A percentile compares a stretch with the other conserved stretches of the same genome.
These are phyloP conservation scores for Tiaroga cobitis DNA, from an alignment of 2,797 vertebrate species.

Conservation along the genomic window DNA sequence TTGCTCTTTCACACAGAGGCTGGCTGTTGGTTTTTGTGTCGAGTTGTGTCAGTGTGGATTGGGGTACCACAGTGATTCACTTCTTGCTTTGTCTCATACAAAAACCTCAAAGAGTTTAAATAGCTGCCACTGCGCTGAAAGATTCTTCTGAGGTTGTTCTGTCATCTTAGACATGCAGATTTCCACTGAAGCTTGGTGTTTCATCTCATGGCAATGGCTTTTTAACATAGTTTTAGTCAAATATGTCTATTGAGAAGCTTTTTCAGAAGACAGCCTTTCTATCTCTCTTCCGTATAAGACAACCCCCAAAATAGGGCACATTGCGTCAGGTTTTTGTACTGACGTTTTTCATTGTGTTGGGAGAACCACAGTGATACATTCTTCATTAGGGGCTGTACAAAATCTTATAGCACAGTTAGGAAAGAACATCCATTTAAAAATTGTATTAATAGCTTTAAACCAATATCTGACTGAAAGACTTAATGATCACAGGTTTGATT, in stretches of 20 bases:
- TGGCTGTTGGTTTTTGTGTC: conserved; percentile 49
- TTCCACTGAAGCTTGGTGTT: background rate
- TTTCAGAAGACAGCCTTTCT: background rate
- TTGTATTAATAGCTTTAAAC: background rate
- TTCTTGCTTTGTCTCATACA: conserved; percentile 22
- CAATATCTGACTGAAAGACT: background rate
- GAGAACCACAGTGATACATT: conserved; percentile 54
- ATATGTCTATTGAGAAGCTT: background rate
- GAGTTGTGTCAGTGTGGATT: conserved; percentile 37
- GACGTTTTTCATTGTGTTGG: conserved; percentile 26
- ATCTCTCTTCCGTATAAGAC: background rate
- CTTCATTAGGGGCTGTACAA: conserved; percentile 39
- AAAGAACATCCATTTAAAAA: background rate
- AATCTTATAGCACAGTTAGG: background rate
- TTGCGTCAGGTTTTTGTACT: conserved; percentile 45
- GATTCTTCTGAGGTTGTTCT: background rate
- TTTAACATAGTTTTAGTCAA: background rate
- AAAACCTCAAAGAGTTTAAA: conserved; percentile 41
- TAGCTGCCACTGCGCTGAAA: background rate
- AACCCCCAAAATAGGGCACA: no score
- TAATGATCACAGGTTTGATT: background rate
- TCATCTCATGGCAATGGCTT: background rate
- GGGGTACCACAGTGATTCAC: conserved; percentile 47
- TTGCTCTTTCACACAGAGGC: background rate
- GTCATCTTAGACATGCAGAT: background rate